Conservation (phyloP, 2,888 invertebrate genomes). For the Pediacus dermestoides region DNA sequence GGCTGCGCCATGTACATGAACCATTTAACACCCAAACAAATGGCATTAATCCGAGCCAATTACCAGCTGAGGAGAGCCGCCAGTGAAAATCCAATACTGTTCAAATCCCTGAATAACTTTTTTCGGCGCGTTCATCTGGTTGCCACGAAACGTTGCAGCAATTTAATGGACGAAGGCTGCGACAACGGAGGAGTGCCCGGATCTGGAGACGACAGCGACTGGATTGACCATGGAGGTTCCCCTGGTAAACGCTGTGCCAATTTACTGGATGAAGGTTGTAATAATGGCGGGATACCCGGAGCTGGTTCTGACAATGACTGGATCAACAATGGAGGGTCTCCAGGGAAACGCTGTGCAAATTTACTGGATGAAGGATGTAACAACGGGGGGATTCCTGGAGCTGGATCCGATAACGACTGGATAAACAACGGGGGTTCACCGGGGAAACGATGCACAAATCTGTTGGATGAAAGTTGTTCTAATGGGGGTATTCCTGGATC, state of each 20-base stretch:
- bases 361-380: slow-evolving; percentile 56
- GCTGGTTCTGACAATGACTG: slow-evolving; percentile 29
- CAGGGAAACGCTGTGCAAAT: slow-evolving; percentile 43
- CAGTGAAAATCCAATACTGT: slow-evolving; percentile 6
- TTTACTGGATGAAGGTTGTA: slow-evolving; percentile 52
- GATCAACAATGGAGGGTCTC: slow-evolving; percentile 24
- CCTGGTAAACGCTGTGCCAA: slow-evolving; percentile 40
- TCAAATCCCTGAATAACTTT: slow-evolving; percentile 18
- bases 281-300: slow-evolving; percentile 28
- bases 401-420: slow-evolving; percentile 42
- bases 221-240: slow-evolving; percentile 9
- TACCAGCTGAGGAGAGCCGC: neutral
- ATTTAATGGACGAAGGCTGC: slow-evolving; percentile 53
- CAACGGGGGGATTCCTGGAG: slow-evolving; percentile 51
- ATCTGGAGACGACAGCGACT: slow-evolving; percentile 1
- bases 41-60: neutral
- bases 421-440: slow-evolving; percentile 25
- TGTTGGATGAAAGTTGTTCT: slow-evolving; percentile 55
- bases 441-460: slow-evolving; percentile 40
- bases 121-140: slow-evolving; percentile 19
- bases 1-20: neutral
- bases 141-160: slow-evolving; percentile 33
- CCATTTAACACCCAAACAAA: slow-evolving; percentile 3
- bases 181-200: slow-evolving; percentile 10
- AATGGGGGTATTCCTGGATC: slow-evolving; percentile 30